Evolutionary conservation across 2,113 vertebrate species (phyloP).

Genomic region (Rhinichthys klamathensis): DNA sequence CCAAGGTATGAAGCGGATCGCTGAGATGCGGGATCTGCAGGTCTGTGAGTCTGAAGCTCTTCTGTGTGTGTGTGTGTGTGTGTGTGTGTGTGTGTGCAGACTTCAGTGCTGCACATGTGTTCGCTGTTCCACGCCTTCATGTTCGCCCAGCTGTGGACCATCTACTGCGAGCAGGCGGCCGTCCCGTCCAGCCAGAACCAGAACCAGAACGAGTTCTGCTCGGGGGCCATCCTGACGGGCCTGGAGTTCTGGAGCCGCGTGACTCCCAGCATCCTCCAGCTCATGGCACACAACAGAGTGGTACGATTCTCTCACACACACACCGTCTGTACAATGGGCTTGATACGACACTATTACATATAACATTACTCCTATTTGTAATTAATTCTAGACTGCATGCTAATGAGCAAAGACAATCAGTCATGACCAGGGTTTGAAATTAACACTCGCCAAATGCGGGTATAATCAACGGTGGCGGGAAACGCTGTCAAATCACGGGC

Average conservation of each 20-base stretch:
- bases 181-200: conserved; percentile 88
- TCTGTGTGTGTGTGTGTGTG: conserved; percentile 55
- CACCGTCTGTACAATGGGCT: too few relatives aligned
- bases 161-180: conserved; percentile 97
- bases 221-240: conserved; percentile 92
- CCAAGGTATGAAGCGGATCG: conserved; percentile 82
- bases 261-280: conserved; percentile 96
- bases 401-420: not conserved
- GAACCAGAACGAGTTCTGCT: conserved; percentile 95
- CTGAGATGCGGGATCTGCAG: not conserved
- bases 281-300: conserved; percentile 99
- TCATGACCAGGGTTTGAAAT: too few relatives aligned
- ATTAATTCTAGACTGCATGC: not conserved
- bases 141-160: conserved; percentile 98
- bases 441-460: too few relatives aligned
- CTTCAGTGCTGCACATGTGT: conserved; percentile 98
- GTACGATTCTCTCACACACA: conserved; percentile 72
- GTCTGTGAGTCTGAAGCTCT: not conserved
- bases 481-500: too few relatives aligned
- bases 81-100: conserved; percentile 73
- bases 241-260: conserved; percentile 98
- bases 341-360: too few relatives aligned
- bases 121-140: conserved; percentile 98
- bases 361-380: not conserved
- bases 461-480: too few relatives aligned